A percentile compares a stretch with the other conserved stretches of the same genome.
Evolutionary conservation across 2,888 invertebrate genomes (phyloP).

Genomic region (Sarcophaga subvicina): DNA sequence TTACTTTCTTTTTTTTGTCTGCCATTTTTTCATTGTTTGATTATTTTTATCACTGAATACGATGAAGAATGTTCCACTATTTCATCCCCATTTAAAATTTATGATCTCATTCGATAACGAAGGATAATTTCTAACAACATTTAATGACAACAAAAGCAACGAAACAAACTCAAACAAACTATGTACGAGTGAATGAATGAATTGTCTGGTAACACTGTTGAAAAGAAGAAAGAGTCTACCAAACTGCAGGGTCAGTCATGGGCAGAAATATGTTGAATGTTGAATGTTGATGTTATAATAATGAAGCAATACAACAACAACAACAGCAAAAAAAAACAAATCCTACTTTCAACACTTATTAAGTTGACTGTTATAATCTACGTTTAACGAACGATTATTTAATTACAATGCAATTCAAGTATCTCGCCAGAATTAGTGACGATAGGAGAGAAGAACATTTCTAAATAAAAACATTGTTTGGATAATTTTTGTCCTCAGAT

Average conservation of each 20-base stretch:
- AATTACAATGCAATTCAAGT: constrained; percentile 41
- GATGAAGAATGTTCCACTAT: not conserved
- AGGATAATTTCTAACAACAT: constrained; percentile 3
- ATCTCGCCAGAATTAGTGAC: not conserved
- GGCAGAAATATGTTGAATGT: not conserved
- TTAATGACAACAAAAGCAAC: too few species aligned
- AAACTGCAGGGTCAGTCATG: not conserved
- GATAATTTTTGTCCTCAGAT: constrained; percentile 38
- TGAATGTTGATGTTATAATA: not conserved
- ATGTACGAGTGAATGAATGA: too few species aligned
- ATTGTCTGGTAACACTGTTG: too few species aligned
- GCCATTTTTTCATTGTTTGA: constrained; percentile 66
- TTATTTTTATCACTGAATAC: constrained; percentile 42
- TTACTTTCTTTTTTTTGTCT: too few species aligned
- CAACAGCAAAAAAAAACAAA: too few species aligned
- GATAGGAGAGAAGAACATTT: not conserved
- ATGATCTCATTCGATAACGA: constrained; percentile 54
- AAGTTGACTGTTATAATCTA: constrained; percentile 31
- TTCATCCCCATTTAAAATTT: constrained; percentile 57
- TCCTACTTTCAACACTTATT: not conserved
- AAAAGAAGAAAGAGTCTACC: not conserved
- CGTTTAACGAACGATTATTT: constrained; percentile 57
- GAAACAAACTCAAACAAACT: too few species aligned
- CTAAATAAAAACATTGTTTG: constrained; percentile 34
- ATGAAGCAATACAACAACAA: not conserved